Percentiles rank a stretch among this genome's conserved stretches.
Conservation (phyloP, 2,888 invertebrate species). For the Onchidella celtica region DNA sequence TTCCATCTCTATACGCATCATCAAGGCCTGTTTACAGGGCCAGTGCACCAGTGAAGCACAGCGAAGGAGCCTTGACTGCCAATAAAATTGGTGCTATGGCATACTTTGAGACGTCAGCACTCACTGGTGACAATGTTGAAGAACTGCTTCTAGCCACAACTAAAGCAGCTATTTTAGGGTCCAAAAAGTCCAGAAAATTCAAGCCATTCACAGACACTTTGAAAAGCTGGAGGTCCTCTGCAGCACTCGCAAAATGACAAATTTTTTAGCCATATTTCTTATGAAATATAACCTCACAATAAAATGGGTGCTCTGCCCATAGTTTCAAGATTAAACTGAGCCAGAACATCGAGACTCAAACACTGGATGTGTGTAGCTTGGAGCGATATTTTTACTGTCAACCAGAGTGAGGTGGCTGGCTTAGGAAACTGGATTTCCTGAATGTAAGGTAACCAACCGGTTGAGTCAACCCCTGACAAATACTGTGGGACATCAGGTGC, state of each 20-base stretch:
- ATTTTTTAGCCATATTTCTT: no score
- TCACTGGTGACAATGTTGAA: slow-evolving; percentile 37
- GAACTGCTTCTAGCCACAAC: slow-evolving; percentile 36
- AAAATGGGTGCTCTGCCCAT: no score
- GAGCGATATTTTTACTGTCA: no score
- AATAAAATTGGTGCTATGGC: slow-evolving; percentile 45
- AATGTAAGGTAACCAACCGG: no score
- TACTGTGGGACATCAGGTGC: no score
- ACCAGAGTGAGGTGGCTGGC: no score
- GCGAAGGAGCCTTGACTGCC: slow-evolving; percentile 43
- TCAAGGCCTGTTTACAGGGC: background rate
- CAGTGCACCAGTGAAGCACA: slow-evolving; percentile 32
- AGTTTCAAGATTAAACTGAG: no score
- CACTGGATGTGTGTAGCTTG: no score
- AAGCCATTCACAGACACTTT: slow-evolving; percentile 23
- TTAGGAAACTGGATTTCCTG: no score
- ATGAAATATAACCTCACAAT: no score
- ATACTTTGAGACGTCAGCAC: slow-evolving; percentile 53
- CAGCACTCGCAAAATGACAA: background rate
- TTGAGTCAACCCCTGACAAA: no score
- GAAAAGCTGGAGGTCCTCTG: slow-evolving; percentile 10
- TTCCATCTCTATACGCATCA: background rate
- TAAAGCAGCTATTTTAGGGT: slow-evolving; percentile 22
- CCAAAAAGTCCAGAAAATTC: slow-evolving; percentile 23
- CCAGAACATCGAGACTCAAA: no score